Conservation (phyloP, 2,888 invertebrate genomes). For the Eulithis testata region DNA sequence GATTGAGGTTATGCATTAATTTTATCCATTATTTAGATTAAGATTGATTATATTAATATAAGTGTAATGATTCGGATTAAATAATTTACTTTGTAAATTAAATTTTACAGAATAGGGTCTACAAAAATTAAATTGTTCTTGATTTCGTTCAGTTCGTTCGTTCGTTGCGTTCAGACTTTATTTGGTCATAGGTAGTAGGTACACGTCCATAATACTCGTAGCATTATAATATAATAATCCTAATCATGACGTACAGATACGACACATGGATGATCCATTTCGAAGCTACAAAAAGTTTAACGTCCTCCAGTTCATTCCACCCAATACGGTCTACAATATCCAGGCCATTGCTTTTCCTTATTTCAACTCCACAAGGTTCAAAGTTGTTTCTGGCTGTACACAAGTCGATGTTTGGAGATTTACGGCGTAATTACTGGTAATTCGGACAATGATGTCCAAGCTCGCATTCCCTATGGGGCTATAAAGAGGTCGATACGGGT, state of each 20-base stretch:
- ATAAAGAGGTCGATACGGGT: constrained; percentile 36
- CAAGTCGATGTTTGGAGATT: constrained; percentile 30
- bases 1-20: not conserved
- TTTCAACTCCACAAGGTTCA: constrained; percentile 24
- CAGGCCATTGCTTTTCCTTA: constrained; percentile 21
- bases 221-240: constrained; percentile 23
- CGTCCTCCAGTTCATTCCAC: constrained; percentile 53
- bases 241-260: constrained; percentile 37
- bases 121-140: too few relatives aligned
- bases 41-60: too few relatives aligned
- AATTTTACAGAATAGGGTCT: not conserved
- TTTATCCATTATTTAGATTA: not conserved
- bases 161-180: constrained; percentile 6
- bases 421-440: constrained; percentile 47
- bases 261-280: constrained; percentile 34
- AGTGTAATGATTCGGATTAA: not conserved
- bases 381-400: constrained; percentile 5
- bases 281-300: constrained; percentile 44
- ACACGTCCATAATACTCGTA: constrained; percentile 4
- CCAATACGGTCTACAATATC: constrained; percentile 29
- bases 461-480: constrained; percentile 38
- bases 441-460: constrained; percentile 47
- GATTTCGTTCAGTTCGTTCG: not conserved
- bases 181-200: constrained; percentile 10
- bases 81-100: not conserved